Evolutionary conservation across 2,797 vertebrate genomes (phyloP).

Genomic region (Thaleichthys pacificus): DNA sequence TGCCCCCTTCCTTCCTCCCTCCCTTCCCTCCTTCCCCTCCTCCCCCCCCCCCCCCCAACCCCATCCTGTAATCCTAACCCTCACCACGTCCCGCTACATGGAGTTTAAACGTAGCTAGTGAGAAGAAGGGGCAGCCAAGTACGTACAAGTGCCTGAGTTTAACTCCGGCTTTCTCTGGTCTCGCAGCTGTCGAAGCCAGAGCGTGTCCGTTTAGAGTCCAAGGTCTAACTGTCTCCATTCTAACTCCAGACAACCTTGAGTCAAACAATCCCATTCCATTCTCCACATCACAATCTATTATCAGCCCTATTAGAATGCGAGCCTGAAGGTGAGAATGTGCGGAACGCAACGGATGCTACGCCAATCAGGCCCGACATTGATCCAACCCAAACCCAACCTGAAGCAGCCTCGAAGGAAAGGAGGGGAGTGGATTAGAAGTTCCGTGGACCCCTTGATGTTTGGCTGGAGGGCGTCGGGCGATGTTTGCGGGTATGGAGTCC

Average conservation of each 20-base stretch:
- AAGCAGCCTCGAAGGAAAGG: neutral
- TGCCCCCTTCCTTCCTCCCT: slow-evolving; percentile 21
- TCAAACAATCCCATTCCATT: slow-evolving; percentile 40
- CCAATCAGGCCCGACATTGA: too few species aligned
- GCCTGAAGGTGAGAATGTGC: slow-evolving; percentile 46
- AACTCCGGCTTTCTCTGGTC: slow-evolving; percentile 9
- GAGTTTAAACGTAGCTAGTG: neutral
- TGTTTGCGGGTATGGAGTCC: slow-evolving; percentile 10
- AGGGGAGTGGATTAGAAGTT: slow-evolving; percentile 57
- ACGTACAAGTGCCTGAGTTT: neutral
- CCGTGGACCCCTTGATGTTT: slow-evolving; percentile 51
- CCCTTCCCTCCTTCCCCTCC: neutral
- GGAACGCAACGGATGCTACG: too few species aligned
- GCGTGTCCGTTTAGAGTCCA: slow-evolving; percentile 44
- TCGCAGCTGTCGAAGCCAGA: slow-evolving; percentile 40
- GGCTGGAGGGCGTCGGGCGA: slow-evolving; percentile 2
- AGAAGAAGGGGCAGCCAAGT: neutral
- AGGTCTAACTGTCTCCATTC: slow-evolving; percentile 45
- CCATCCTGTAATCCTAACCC: neutral
- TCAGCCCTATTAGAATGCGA: slow-evolving; percentile 45
- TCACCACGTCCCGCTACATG: neutral
- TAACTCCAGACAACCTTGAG: slow-evolving; percentile 49
- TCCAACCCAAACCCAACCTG: neutral
- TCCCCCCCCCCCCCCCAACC: neutral
- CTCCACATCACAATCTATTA: slow-evolving; percentile 45